A percentile compares a stretch with the other conserved stretches of the same genome.
Conservation (phyloP, 2,797 vertebrate species). For the Tinamus major region DNA sequence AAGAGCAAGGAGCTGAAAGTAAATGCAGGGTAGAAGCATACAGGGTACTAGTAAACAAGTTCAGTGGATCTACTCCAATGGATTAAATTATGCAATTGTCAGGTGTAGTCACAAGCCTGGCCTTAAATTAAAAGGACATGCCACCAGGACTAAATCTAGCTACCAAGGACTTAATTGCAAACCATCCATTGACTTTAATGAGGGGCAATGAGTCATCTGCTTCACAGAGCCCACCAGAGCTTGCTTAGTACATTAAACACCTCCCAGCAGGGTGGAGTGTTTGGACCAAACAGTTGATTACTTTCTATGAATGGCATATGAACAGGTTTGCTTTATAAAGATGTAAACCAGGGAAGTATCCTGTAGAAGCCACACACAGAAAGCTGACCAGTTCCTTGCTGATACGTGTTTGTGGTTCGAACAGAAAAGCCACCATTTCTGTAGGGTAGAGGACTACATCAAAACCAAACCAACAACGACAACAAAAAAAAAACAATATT, state of each 20-base stretch:
- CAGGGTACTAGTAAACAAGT: not conserved
- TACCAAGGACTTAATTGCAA: not conserved
- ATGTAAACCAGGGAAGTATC: not conserved
- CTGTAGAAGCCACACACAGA: fast-evolving
- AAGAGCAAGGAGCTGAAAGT: not conserved
- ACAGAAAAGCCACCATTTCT: not conserved
- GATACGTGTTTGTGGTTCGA: not conserved
- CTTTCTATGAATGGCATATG: not conserved
- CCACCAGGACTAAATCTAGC: not conserved
- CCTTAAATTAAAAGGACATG: not conserved
- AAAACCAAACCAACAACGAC: not conserved
- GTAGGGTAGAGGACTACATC: not conserved
- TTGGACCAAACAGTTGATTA: not conserved
- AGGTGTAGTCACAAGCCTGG: not conserved
- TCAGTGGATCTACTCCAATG: not conserved
- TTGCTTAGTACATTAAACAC: not conserved
- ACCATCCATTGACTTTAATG: not conserved
- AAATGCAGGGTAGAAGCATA: not conserved
- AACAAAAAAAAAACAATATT: not conserved
- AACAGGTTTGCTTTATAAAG: not conserved
- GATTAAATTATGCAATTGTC: not conserved
- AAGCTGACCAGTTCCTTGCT: not conserved
- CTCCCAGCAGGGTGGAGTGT: not conserved
- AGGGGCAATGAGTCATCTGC: not conserved
- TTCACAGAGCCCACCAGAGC: not conserved